Evolutionary conservation across 2,888 invertebrate genomes (phyloP), one percentile per base, ranked within the genome.

Genomic region (Atrina japonica): DNA sequence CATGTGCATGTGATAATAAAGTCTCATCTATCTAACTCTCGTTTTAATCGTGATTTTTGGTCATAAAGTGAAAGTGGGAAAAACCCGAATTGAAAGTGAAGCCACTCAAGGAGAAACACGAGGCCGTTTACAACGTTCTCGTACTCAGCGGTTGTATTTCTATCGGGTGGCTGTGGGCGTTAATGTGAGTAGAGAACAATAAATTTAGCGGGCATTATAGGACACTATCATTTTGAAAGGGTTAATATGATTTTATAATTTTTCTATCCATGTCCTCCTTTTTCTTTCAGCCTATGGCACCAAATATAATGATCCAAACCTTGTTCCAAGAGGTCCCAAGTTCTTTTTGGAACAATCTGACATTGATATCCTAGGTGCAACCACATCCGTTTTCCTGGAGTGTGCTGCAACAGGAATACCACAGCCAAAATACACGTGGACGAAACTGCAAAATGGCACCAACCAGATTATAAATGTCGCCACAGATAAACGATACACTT

Each of bases 381-480:
- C 76, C 6, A 30, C 70, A 0, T 45, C 56, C 1, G 73, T 81
- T 11, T 78, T 65, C 49, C 49, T 83, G 59, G 80, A 81, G 43
- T 83, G 86, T 73, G 60, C 71, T 7, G 88, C 86, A 0, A 60
- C 67, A 18, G 83, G 76, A 6, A 69, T 71, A 7, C 86, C 88
- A 1, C 70, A 75, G 30, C 80, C 86, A 1, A 56, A 49, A 0
- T 88, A 85, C 58, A 35, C 49, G 25, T 88, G 88, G 88, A 75
- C 60, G 5, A 43, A 23, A 0, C 14, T n/a, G 43, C 60, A 69
- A 6, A 64, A 63, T 16, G 69, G 47, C 16, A 53, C 68, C 11
- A 30, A 52, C 16, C 49, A 43, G 5, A 23, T 66, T 18, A 23
- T 74, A 7, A n/a, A n/a, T n/a, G n/a, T n/a, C n/a, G n/a, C n/a